Percentiles rank a stretch among this genome's conserved stretches.
phyloP scores from a whole-genome alignment of 1,140 invertebrate species.

The Rhysida immarginata region DNA sequence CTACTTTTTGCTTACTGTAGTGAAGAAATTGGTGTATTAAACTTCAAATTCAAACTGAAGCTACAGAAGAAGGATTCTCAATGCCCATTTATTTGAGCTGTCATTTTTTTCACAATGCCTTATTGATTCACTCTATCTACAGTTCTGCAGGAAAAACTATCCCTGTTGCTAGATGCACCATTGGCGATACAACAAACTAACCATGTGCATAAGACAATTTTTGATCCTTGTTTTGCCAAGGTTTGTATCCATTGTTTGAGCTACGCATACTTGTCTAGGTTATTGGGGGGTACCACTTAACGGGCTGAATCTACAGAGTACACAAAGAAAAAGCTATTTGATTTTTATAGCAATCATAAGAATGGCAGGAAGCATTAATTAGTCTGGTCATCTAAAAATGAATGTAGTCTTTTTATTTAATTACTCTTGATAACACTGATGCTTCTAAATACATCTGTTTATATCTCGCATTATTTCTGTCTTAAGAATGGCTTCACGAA shows the following conservation, averaged over 20 bases:
- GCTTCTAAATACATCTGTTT: no score
- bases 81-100: no score
- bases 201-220: not conserved
- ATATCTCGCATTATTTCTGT: not conserved
- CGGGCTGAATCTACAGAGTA: not conserved
- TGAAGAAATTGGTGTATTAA: no score
- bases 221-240: not conserved
- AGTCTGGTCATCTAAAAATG: not conserved
- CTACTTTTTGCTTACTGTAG: no score
- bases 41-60: no score
- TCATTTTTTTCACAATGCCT: no score
- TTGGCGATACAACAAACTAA: not conserved
- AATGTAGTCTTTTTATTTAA: not conserved
- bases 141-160: no score
- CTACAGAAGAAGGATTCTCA: no score
- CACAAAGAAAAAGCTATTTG: not conserved
- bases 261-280: not conserved
- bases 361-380: not conserved
- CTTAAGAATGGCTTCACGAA: not conserved
- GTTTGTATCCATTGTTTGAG: not conserved
- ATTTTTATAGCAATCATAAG: not conserved
- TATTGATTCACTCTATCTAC: no score
- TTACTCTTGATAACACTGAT: no score
- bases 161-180: no score
- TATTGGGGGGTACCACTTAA: not conserved